A percentile compares a stretch with the other conserved stretches of the same genome.
Conservation (phyloP, 2,113 vertebrate species). For the Caracal caracal region DNA sequence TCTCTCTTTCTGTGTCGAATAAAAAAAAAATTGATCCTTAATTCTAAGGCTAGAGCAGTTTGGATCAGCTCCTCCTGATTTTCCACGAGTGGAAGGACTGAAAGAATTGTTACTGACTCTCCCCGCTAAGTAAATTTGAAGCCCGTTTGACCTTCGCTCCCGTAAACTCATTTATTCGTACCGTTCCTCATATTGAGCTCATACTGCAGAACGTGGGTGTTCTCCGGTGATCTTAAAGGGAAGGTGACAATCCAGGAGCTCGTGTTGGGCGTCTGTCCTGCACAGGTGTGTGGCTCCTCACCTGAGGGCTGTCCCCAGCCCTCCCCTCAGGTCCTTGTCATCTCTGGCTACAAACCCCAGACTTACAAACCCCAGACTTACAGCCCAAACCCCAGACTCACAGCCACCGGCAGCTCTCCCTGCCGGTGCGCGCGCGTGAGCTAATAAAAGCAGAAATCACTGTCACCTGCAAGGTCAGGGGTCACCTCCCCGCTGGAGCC, state of each 20-base stretch:
- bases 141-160: not conserved
- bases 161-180: accelerated
- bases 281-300: accelerated
- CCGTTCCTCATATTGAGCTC: not conserved
- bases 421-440: not conserved
- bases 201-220: not conserved
- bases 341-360: too few species aligned
- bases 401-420: not conserved
- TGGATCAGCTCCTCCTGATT: not conserved
- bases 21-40: not conserved
- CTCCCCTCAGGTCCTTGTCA: not conserved
- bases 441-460: not conserved
- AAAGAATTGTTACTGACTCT: not conserved
- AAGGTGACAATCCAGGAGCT: not conserved
- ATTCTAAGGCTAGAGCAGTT: not conserved
- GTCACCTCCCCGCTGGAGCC: not conserved
- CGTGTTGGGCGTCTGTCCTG: accelerated
- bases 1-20: too few species aligned
- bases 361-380: too few species aligned
- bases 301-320: not conserved
- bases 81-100: too few species aligned
- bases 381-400: too few species aligned
- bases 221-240: not conserved
- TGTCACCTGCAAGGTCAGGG: too few species aligned
- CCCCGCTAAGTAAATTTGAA: too few species aligned